Conservation (phyloP, 2,888 invertebrate species). For the Bellardia pandia region DNA sequence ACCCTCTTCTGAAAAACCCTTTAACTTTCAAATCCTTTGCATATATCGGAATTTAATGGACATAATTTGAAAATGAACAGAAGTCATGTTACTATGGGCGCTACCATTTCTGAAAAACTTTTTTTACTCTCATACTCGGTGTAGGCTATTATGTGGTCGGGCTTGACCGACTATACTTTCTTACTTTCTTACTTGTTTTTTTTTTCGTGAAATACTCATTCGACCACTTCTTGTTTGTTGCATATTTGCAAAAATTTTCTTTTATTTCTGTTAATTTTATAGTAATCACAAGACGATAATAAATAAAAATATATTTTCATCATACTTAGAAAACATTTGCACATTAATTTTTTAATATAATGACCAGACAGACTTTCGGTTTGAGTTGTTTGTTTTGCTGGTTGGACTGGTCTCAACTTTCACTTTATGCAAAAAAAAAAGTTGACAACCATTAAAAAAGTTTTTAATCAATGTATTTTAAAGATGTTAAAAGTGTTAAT, state of each 20-base stretch:
- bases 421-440: slow-evolving; percentile 38
- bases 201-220: background rate
- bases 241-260: background rate
- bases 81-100: no score
- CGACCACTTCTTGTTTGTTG: slow-evolving; percentile 9
- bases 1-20: no score
- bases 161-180: no score
- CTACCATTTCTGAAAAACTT: no score
- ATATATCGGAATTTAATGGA: no score
- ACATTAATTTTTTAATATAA: slow-evolving; percentile 28
- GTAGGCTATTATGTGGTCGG: no score
- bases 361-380: background rate
- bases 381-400: background rate
- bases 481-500: slow-evolving; percentile 16
- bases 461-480: background rate
- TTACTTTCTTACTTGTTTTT: no score
- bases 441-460: background rate
- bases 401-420: slow-evolving; percentile 37
- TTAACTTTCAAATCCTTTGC: no score
- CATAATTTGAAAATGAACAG: no score
- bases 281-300: slow-evolving; percentile 7
- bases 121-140: no score
- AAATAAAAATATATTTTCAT: slow-evolving; percentile 15
- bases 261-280: background rate
- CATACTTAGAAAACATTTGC: slow-evolving; percentile 21